Percentiles rank a stretch among this genome's conserved stretches.
These are phyloP conservation scores for Nyctereutes procyonoides DNA, from an alignment of 2,113 vertebrate genomes.

Conservation along the genomic window DNA sequence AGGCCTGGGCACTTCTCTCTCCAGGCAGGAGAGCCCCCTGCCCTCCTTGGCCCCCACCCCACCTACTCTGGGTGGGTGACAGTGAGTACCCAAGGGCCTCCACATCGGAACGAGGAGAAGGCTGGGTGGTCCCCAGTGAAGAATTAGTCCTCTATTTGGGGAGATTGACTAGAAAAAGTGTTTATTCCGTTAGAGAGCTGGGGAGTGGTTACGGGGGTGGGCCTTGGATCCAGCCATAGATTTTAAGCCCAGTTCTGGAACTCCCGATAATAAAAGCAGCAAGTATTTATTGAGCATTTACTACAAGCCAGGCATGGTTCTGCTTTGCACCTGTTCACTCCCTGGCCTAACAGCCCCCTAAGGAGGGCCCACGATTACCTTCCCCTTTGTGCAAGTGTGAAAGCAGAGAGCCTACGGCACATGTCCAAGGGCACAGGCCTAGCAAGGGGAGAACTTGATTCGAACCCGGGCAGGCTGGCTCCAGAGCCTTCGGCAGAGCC, in stretches of 20 bases:
- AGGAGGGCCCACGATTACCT: too few species aligned
- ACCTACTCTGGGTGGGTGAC: background rate
- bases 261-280: background rate
- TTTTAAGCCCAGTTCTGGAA: background rate
- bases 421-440: background rate
- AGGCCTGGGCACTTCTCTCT: background rate
- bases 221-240: background rate
- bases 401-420: background rate
- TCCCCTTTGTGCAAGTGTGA: background rate
- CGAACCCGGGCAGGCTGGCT: background rate
- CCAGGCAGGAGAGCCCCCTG: background rate
- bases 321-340: background rate
- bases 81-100: background rate
- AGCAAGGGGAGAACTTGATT: background rate
- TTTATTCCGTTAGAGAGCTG: background rate
- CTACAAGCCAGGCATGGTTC: background rate
- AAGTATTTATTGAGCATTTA: background rate
- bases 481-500: background rate
- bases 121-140: background rate
- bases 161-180: background rate
- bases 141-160: background rate
- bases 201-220: background rate
- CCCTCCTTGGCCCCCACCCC: rapidly evolving
- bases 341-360: background rate
- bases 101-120: background rate